phyloP scores from a whole-genome alignment of 2,113 vertebrate genomes.

The Spermophilus dauricus region DNA sequence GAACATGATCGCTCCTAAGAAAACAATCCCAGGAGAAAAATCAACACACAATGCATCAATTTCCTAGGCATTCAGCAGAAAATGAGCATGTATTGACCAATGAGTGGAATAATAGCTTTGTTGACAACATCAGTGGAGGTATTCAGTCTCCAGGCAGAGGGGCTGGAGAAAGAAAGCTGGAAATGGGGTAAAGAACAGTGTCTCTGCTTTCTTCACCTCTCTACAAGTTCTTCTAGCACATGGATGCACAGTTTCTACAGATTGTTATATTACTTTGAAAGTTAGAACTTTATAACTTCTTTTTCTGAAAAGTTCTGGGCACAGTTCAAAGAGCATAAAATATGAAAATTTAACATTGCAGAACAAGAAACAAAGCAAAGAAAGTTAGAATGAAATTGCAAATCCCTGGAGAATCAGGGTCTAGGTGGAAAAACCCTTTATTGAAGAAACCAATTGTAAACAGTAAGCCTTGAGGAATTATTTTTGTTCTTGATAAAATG shows the following conservation, averaged over 20 bases:
- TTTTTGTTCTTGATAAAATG: background rate
- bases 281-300: background rate
- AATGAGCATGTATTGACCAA: constrained; percentile 84
- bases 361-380: background rate
- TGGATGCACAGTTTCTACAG: background rate
- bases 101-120: constrained; percentile 87
- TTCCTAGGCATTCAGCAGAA: constrained; percentile 81
- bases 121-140: constrained; percentile 79
- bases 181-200: background rate
- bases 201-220: background rate
- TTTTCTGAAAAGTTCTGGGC: background rate
- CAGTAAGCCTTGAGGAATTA: background rate
- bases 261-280: background rate
- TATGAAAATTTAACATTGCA: background rate
- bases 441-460: background rate
- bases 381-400: background rate
- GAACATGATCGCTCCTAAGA: constrained; percentile 38
- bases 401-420: background rate
- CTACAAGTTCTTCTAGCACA: background rate
- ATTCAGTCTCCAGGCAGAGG: constrained; percentile 72
- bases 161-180: constrained; percentile 24
- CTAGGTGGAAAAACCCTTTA: background rate
- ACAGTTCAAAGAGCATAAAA: background rate
- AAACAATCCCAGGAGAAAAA: constrained; percentile 75
- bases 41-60: constrained; percentile 60